Evolutionary conservation across 2,797 vertebrate species (phyloP).

Genomic region (Chaunax sp.): DNA sequence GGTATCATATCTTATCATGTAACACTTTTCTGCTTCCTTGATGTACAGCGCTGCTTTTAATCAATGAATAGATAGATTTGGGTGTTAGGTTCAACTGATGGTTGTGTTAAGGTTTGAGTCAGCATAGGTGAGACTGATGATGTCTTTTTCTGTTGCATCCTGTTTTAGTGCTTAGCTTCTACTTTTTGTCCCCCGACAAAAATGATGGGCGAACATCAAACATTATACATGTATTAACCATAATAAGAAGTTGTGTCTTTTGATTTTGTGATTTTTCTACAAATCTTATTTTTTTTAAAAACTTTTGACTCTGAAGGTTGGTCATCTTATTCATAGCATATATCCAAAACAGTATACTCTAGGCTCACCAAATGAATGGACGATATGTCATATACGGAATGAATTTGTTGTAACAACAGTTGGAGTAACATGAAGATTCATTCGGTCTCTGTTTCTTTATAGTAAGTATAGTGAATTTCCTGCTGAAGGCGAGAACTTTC

Average conservation of each 20-base stretch:
- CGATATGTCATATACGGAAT: too few species aligned
- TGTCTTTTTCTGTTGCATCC: not conserved
- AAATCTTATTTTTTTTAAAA: too few species aligned
- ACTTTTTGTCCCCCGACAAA: not conserved
- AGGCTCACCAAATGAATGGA: too few species aligned
- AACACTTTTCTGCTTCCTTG: not conserved
- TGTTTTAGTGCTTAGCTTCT: not conserved
- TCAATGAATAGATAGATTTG: not conserved
- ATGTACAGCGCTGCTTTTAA: too few species aligned
- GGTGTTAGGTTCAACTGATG: not conserved
- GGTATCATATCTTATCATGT: not conserved
- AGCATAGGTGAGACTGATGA: not conserved
- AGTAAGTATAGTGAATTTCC: slow-evolving; percentile 45
- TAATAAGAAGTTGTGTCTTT: too few species aligned
- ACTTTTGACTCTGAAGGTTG: too few species aligned
- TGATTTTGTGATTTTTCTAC: too few species aligned
- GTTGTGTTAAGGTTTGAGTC: not conserved
- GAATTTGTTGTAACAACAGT: too few species aligned
- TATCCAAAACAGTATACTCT: too few species aligned
- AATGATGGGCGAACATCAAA: too few species aligned
- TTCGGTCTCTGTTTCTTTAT: slow-evolving; percentile 31
- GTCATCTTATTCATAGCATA: too few species aligned
- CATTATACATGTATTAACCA: too few species aligned
- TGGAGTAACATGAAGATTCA: not conserved
- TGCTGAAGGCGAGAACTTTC: slow-evolving; percentile 38